Conservation (phyloP, 30 jellyfish, hydroid and myxozoan genomes). For the Hydra vulgaris region DNA sequence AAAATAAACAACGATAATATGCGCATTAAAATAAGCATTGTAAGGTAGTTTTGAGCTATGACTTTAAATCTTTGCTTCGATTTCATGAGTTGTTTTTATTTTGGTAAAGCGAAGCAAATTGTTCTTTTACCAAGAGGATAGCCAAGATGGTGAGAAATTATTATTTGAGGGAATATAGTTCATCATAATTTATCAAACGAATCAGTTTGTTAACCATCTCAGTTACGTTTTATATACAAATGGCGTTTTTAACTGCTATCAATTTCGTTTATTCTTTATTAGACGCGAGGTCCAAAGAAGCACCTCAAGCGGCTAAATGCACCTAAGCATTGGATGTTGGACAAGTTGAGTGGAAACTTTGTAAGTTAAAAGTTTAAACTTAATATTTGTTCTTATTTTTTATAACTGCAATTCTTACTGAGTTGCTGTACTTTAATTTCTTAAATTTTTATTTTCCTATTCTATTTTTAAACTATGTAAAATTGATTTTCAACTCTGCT, state of each 20-base stretch:
- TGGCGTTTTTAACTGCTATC: constrained; percentile 1
- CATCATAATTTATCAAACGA: constrained; percentile 1
- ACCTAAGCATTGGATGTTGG: constrained; percentile 99
- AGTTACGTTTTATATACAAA: not conserved
- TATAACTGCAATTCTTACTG: not conserved
- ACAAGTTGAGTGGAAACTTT: constrained; percentile 87
- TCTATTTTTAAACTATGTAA: not conserved
- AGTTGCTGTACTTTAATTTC: too few species aligned
- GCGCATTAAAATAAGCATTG: too few species aligned
- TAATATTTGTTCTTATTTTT: not conserved
- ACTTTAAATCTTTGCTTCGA: not conserved
- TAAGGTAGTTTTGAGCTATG: not conserved
- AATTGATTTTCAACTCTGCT: too few species aligned
- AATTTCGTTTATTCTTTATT: constrained; percentile 7
- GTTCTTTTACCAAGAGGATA: constrained; percentile 26
- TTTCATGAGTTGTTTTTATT: not conserved
- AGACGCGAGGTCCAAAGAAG: constrained; percentile 99
- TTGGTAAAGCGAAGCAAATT: constrained; percentile 9
- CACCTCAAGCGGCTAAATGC: constrained; percentile 99
- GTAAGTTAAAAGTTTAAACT: constrained; percentile 34
- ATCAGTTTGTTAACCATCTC: not conserved
- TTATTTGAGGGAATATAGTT: not conserved
- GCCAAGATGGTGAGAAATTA: constrained; percentile 29
- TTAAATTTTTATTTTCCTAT: too few species aligned
- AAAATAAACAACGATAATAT: too few species aligned